phyloP scores from a whole-genome alignment of 2,113 vertebrate species.

The Puntigrus tetrazona region DNA sequence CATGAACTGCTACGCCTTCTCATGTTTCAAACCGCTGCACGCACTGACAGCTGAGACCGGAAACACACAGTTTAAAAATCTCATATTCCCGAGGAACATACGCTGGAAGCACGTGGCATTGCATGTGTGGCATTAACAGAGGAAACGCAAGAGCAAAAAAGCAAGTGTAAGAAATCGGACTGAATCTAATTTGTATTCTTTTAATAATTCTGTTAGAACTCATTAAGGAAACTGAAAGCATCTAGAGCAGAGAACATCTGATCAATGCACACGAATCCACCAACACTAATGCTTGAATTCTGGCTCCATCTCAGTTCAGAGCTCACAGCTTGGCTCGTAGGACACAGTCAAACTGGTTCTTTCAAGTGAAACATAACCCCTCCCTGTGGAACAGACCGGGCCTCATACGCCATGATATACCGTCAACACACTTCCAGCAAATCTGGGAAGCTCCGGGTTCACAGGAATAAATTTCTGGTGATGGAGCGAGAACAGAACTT shows the following conservation, averaged over 20 bases:
- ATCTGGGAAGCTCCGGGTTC: slow-evolving; percentile 13
- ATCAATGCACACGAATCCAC: neutral
- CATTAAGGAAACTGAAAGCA: neutral
- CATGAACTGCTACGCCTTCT: neutral
- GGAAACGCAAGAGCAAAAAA: neutral
- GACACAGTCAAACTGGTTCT: slow-evolving; percentile 12
- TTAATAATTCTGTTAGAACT: neutral
- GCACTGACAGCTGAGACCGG: slow-evolving; percentile 4
- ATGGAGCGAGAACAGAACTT: neutral
- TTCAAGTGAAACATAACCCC: slow-evolving; percentile 16
- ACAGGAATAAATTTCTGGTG: neutral
- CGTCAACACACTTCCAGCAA: neutral
- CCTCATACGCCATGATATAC: slow-evolving; percentile 6
- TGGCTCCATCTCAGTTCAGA: neutral
- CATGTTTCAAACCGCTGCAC: neutral
- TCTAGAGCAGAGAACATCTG: neutral
- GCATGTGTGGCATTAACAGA: neutral
- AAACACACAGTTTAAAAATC: neutral
- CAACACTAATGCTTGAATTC: neutral
- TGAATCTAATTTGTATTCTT: neutral
- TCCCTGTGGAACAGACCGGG: slow-evolving; percentile 17
- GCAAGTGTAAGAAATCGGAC: neutral
- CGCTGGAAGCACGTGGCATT: neutral
- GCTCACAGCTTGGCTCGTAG: neutral
- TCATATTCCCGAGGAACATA: neutral